Conservation (phyloP, 2,113 vertebrate species). For the Taxidea taxus region DNA sequence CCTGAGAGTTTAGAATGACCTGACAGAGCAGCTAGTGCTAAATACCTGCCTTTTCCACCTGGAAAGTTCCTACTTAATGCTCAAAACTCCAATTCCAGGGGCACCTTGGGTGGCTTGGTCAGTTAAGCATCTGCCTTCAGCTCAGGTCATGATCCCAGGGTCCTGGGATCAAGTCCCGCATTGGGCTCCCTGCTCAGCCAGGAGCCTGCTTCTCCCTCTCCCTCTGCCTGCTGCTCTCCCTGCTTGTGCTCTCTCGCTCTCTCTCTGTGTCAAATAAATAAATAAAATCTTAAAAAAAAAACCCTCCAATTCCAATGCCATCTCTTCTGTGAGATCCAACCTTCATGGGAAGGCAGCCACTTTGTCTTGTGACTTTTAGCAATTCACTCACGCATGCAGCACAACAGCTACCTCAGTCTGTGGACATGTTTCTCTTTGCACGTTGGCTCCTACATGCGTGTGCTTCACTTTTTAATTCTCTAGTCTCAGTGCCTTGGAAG, state of each 20-base stretch:
- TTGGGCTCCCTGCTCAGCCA: no score
- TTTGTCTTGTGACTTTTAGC: fast-evolving
- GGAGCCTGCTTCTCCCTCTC: no score
- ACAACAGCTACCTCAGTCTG: neutral
- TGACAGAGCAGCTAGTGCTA: neutral
- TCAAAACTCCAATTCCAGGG: neutral
- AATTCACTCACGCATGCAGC: no score
- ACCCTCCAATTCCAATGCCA: neutral
- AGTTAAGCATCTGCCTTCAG: no score
- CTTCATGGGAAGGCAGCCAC: neutral
- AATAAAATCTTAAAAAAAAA: no score
- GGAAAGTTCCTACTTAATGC: neutral
- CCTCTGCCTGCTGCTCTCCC: no score
- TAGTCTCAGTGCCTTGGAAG: neutral
- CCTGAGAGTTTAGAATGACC: neutral
- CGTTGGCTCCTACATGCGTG: no score
- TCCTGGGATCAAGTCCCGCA: no score
- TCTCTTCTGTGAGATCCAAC: neutral
- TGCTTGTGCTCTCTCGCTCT: no score
- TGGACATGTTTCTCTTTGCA: neutral
- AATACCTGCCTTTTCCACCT: neutral
- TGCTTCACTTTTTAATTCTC: neutral
- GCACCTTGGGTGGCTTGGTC: no score
- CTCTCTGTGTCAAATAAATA: no score
- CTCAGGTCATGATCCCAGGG: no score